Evolutionary conservation across 2,113 vertebrate species (phyloP).

Genomic region (Percina caprodes): DNA sequence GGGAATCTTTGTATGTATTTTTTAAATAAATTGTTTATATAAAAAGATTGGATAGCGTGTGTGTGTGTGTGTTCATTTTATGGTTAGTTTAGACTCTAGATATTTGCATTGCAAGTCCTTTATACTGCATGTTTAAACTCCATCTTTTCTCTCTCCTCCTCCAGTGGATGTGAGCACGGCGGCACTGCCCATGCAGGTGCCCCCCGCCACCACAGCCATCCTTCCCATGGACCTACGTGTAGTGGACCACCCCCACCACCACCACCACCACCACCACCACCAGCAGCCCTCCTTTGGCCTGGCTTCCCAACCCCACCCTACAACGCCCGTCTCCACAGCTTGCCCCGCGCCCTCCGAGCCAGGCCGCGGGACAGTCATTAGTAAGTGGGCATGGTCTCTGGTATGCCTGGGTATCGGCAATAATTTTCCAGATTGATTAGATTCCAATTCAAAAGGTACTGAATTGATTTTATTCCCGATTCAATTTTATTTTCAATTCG

Average conservation of each 20-base stretch:
- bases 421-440: no score
- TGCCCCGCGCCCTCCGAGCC: slow-evolving; percentile 51
- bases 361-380: slow-evolving; percentile 71
- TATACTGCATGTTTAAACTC: background rate
- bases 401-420: no score
- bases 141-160: background rate
- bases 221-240: slow-evolving; percentile 96
- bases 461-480: no score
- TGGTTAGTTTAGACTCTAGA: background rate
- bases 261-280: slow-evolving; percentile 72
- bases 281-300: slow-evolving; percentile 84
- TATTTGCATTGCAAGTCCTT: background rate
- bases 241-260: slow-evolving; percentile 86
- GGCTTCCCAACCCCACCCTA: slow-evolving; percentile 76
- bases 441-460: no score
- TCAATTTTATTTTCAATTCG: no score
- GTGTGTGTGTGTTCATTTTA: background rate
- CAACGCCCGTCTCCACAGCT: slow-evolving; percentile 45
- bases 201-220: slow-evolving; percentile 86
- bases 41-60: background rate
- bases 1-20: background rate
- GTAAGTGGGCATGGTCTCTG: slow-evolving; percentile 58
- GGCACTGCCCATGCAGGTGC: slow-evolving; percentile 91
- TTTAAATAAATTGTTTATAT: background rate
- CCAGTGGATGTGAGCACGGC: slow-evolving; percentile 92